Conservation (phyloP, 1,140 invertebrate genomes). For the Parapsyche elsis region DNA sequence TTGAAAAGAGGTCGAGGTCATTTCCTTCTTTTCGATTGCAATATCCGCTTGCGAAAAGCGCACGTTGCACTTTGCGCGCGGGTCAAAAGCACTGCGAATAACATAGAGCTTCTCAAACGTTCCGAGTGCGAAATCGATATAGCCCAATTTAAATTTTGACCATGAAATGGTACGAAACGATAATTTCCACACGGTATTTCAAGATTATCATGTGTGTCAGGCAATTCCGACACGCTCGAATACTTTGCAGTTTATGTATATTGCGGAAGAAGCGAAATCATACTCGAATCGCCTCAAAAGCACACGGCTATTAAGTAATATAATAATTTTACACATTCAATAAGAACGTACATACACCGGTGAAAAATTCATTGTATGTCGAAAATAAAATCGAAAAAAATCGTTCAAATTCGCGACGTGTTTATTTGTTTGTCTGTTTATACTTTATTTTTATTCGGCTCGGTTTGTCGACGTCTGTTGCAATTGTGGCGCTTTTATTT, state of each 20-base stretch:
- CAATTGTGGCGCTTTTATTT: no score
- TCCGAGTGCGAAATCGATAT: neutral
- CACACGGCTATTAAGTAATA: no score
- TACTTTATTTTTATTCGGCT: no score
- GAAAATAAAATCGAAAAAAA: no score
- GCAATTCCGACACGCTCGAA: neutral
- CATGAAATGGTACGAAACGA: neutral
- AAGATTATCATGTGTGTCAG: neutral
- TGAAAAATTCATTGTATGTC: no score
- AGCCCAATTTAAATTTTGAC: neutral
- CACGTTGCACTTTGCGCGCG: neutral
- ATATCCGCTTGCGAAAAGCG: neutral
- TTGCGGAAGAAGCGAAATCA: neutral
- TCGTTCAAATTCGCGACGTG: no score
- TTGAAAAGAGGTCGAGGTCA: slow-evolving; percentile 27
- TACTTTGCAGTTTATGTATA: neutral
- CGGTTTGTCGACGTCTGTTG: no score
- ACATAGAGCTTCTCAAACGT: neutral
- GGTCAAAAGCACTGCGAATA: slow-evolving; percentile 6
- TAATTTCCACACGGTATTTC: neutral
- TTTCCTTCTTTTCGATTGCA: slow-evolving; percentile 11
- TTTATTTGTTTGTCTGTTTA: no score
- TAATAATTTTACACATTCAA: no score
- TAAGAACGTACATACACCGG: no score
- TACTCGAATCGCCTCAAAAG: no score